Evolutionary conservation across 2,797 vertebrate genomes (phyloP).

Genomic region (Pseudopleuronectes americanus): DNA sequence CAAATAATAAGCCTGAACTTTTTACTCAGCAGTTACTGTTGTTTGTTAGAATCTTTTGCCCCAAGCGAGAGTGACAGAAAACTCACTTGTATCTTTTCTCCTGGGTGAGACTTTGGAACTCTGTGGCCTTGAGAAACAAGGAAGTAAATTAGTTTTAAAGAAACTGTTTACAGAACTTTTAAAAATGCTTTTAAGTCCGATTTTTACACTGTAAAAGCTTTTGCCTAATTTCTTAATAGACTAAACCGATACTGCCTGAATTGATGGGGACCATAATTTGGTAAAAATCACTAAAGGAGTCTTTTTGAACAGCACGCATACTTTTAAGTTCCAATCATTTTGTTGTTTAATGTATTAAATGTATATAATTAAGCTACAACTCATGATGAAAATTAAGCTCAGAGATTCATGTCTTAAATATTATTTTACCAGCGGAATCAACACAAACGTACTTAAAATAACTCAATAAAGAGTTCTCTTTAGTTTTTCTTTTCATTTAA

Average conservation of each 20-base stretch:
- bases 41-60: conserved; percentile 33
- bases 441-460: not conserved
- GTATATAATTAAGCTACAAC: not conserved
- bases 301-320: not conserved
- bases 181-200: not conserved
- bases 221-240: not conserved
- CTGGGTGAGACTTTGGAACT: conserved; percentile 4
- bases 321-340: not conserved
- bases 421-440: conserved; percentile 11
- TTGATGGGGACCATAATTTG: not conserved
- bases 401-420: not conserved
- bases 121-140: conserved; percentile 32
- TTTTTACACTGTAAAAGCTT: not conserved
- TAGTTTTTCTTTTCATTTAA: not conserved
- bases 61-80: conserved; percentile 28
- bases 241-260: not conserved
- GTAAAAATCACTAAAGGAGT: not conserved
- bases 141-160: conserved; percentile 15
- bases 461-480: not conserved
- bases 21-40: conserved; percentile 39
- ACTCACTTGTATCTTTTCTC: conserved; percentile 4
- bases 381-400: not conserved
- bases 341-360: conserved; percentile 5
- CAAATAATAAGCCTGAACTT: conserved; percentile 30
- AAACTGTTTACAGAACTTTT: conserved; percentile 4